A percentile compares a stretch with the other conserved stretches of the same genome.
phyloP scores from a whole-genome alignment of 2,797 vertebrate species.

The Enteromius treurensis region DNA sequence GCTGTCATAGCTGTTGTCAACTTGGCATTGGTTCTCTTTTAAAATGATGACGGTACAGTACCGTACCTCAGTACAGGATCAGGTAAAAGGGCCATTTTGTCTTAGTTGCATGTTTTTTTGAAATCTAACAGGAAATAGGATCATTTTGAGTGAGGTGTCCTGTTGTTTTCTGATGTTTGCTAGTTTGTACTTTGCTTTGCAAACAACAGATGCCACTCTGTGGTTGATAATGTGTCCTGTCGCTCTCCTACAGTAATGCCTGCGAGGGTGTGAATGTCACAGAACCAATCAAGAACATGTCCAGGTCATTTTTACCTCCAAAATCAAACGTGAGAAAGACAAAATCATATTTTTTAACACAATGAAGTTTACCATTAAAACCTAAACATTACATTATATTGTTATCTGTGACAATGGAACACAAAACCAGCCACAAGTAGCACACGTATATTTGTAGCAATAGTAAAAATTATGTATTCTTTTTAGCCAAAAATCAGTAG shows the following conservation, averaged over 20 bases:
- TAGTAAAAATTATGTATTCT: too few relatives aligned
- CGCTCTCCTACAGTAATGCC: neutral
- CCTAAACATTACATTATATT: neutral
- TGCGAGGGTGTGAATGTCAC: neutral
- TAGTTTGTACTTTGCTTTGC: neutral
- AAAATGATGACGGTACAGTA: constrained; percentile 11
- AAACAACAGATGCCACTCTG: neutral
- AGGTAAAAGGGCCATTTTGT: neutral
- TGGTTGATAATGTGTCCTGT: neutral
- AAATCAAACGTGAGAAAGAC: neutral
- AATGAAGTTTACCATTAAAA: neutral
- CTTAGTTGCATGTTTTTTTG: constrained; percentile 26
- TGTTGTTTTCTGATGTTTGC: constrained; percentile 37
- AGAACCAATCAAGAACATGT: neutral
- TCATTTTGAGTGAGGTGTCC: constrained; percentile 1
- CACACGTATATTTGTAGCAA: too few relatives aligned
- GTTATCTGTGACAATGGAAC: neutral
- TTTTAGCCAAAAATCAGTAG: too few relatives aligned
- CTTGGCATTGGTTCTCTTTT: neutral
- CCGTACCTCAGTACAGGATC: neutral
- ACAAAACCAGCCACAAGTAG: too few relatives aligned
- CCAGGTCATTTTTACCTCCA: neutral
- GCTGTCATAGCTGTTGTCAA: neutral
- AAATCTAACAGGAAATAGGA: constrained; percentile 33
- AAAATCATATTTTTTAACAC: neutral